Evolutionary conservation across 1,140 invertebrate genomes (phyloP).

Genomic region (Drosophila sechellia): DNA sequence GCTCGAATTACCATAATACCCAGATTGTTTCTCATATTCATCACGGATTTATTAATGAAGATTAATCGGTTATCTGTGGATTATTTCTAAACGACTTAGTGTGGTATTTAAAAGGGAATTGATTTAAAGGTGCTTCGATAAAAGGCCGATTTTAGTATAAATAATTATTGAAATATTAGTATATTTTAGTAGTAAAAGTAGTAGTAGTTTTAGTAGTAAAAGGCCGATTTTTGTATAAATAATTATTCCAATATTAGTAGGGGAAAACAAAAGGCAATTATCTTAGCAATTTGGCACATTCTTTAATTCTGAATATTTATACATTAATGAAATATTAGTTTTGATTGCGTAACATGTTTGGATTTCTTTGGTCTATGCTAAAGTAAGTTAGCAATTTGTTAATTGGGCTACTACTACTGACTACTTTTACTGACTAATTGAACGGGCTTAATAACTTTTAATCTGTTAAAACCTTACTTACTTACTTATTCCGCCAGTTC

Average conservation of each 20-base stretch:
- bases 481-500: conserved; percentile 13
- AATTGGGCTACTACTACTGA: too few species aligned
- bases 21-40: conserved; percentile 38
- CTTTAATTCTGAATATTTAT: too few species aligned
- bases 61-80: conserved; percentile 20
- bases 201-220: too few species aligned
- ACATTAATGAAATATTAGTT: too few species aligned
- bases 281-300: too few species aligned
- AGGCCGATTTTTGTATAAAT: too few species aligned
- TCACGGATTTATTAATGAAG: conserved; percentile 27
- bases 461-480: not conserved
- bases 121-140: not conserved
- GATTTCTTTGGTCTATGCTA: not conserved
- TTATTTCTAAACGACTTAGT: conserved; percentile 1
- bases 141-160: not conserved
- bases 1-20: conserved; percentile 37
- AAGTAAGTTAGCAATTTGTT: too few species aligned
- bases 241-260: too few species aligned
- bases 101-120: conserved; percentile 7
- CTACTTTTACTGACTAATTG: not conserved
- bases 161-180: too few species aligned
- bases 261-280: too few species aligned
- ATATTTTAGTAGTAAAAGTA: too few species aligned
- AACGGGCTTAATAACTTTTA: not conserved
- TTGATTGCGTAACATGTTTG: too few species aligned